phyloP scores from a whole-genome alignment of 2,888 invertebrate genomes.

The Gisinianus flammeolus region DNA sequence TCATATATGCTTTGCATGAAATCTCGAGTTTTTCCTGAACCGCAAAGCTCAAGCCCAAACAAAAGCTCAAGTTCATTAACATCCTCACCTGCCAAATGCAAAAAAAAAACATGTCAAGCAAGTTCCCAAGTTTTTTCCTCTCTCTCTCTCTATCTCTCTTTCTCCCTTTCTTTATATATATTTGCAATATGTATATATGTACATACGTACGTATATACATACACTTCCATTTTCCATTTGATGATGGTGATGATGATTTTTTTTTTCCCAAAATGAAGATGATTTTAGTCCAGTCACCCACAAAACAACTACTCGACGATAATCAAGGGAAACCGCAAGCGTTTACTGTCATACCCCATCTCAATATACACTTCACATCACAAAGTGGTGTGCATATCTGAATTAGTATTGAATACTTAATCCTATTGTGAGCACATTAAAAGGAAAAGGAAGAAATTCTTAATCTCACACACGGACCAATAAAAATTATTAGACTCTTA shows the following conservation, averaged over 20 bases:
- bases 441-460: no score
- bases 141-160: neutral
- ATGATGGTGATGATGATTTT: constrained; percentile 21
- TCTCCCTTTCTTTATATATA: neutral
- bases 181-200: neutral
- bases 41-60: neutral
- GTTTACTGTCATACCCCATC: no score
- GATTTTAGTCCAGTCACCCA: constrained; percentile 46
- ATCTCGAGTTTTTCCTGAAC: no score
- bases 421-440: no score
- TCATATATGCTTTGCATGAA: neutral
- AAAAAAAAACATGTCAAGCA: constrained; percentile 48
- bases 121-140: constrained; percentile 33
- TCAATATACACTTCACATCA: no score
- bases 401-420: no score
- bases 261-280: constrained; percentile 17
- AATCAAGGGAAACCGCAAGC: no score
- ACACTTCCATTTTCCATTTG: constrained; percentile 1
- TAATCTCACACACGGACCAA: no score
- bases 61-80: constrained; percentile 49
- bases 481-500: no score
- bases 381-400: no score
- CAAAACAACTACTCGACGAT: neutral
- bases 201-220: neutral
- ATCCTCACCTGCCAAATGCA: constrained; percentile 39